Base-by-base conservation (phyloP, 2,888 invertebrate genomes). In the Halictus ligatus region DNA sequence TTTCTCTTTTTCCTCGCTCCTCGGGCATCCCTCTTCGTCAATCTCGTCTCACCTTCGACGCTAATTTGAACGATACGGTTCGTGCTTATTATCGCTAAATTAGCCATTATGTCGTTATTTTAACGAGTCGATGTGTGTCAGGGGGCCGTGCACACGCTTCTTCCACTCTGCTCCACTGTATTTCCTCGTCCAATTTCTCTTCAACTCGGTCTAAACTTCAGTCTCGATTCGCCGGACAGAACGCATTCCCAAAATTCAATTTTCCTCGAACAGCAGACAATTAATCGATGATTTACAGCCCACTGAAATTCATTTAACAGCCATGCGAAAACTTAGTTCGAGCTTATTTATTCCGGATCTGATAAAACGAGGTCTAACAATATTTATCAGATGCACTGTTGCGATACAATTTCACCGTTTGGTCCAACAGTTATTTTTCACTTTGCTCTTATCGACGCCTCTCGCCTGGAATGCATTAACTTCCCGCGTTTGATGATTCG, bases 71-170 rank as follows among this genome's bases (percentile, higher is more conserved):
- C 94, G 93, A 94, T 94, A 94, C 92, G 92, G 91, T 94, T 94
- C 92, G 93, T 94, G 93, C 93, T 95, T 94, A 94, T 95, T 95
- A 95, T 95, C 95, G 92, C 92, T 95, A 94, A 94, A 95, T 95
- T 95, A 95, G 94, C 94, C 91, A 95, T 95, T 95, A 95, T 94
- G 94, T 95, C 93, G 94, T 95, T 95, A 95, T 94, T 95, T 95
- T 95, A 95, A 95, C 95, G 93, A 95, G 95, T 95, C 93, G 94
- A 95, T 95, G 94, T 95, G 93, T 95, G 95, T 95, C 95, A 95
- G 94, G 94, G 94, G 95, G 92, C 92, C 93, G 90, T 84, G 88
- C 84, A 85, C 86, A 89, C 86, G 86, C 80, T 78, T 86, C 82
- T 78, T 86, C 82, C 83, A 83, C 46, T 79, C 76, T 84, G 84